phyloP scores from a whole-genome alignment of 2,113 vertebrate genomes.

The Emydura subglobosa region DNA sequence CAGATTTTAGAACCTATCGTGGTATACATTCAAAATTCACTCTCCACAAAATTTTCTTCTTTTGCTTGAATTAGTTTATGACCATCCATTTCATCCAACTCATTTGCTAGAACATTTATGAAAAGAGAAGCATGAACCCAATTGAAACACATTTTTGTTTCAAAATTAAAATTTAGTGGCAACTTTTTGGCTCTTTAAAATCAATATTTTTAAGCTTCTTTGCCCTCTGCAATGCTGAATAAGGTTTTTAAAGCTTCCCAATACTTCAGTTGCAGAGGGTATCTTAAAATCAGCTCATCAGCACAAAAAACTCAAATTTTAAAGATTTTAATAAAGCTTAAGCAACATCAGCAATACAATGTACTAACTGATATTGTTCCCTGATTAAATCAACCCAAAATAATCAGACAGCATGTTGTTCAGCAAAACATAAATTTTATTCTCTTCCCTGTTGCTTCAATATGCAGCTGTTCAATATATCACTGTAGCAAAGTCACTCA shows the following conservation, averaged over 20 bases:
- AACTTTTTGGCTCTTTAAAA: background rate
- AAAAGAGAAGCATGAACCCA: background rate
- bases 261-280: background rate
- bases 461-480: background rate
- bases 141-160: background rate
- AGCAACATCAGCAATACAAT: background rate
- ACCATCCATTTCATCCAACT: background rate
- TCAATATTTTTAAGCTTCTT: background rate
- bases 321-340: background rate
- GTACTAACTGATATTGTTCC: background rate
- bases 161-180: accelerated
- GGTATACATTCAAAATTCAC: background rate
- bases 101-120: background rate
- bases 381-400: background rate
- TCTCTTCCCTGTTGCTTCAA: background rate
- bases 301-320: background rate
- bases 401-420: background rate
- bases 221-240: background rate
- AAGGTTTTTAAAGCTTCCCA: background rate
- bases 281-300: background rate
- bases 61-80: background rate
- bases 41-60: background rate
- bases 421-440: background rate
- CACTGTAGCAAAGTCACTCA: background rate
- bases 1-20: background rate